A percentile compares a stretch with the other conserved stretches of the same genome.
phyloP scores from a whole-genome alignment of 2,113 vertebrate genomes.

The Centropristis striata region DNA sequence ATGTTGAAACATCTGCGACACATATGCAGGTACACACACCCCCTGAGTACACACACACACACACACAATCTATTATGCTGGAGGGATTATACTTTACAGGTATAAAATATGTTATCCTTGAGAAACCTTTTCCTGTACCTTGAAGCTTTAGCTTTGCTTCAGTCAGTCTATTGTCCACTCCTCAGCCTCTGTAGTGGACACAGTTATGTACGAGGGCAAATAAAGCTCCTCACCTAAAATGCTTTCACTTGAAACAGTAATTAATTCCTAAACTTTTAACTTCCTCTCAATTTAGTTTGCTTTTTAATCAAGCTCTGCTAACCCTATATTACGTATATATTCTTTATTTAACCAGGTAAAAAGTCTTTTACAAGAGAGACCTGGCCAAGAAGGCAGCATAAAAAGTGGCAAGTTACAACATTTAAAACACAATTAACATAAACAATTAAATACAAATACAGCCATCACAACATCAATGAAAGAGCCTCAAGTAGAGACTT shows the following conservation, averaged over 20 bases:
- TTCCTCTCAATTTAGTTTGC: constrained; percentile 23
- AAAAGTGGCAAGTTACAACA: no score
- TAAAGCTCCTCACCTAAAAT: constrained; percentile 1
- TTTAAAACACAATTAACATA: no score
- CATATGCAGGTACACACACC: background rate
- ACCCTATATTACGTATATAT: no score
- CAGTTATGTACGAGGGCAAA: constrained; percentile 16
- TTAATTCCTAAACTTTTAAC: constrained; percentile 24
- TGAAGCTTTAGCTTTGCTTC: constrained; percentile 11
- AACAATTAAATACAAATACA: no score
- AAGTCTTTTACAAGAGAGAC: no score
- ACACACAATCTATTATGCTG: constrained; percentile 6
- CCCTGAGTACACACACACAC: background rate
- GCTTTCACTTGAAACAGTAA: constrained; percentile 21
- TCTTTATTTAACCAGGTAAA: no score
- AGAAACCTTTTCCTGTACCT: constrained; percentile 30
- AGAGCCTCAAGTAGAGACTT: no score
- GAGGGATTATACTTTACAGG: constrained; percentile 1
- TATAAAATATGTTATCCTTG: constrained; percentile 15
- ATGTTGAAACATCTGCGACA: constrained; percentile 29
- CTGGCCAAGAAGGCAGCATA: no score
- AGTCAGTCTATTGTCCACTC: background rate
- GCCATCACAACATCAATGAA: no score
- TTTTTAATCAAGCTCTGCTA: constrained; percentile 56
- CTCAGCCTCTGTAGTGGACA: constrained; percentile 27